Conservation (phyloP, 2,888 invertebrate species). For the Ecdyonurus torrentis region DNA sequence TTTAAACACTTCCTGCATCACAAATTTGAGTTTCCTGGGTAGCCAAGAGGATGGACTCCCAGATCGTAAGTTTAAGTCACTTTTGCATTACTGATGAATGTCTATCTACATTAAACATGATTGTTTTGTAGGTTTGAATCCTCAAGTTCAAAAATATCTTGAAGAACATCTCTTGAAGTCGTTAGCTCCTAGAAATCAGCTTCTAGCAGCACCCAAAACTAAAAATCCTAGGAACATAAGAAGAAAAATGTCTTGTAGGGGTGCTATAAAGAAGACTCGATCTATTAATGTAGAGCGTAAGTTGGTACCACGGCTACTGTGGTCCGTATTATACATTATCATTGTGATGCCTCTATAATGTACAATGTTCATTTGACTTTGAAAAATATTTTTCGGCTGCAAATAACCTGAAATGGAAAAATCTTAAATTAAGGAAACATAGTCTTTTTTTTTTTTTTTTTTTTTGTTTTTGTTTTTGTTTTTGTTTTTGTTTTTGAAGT, state of each 20-base stretch:
- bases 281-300: slow-evolving; percentile 83
- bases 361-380: no score
- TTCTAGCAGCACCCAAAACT: slow-evolving; percentile 36
- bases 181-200: slow-evolving; percentile 51
- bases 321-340: no score
- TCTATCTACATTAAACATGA: no score
- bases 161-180: slow-evolving; percentile 73
- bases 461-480: no score
- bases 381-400: no score
- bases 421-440: no score
- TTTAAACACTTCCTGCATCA: slow-evolving; percentile 91
- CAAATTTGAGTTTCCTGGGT: slow-evolving; percentile 88
- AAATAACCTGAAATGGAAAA: no score
- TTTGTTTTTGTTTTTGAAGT: no score
- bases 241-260: slow-evolving; percentile 72
- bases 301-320: no score
- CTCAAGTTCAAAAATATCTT: slow-evolving; percentile 70
- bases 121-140: slow-evolving; percentile 43
- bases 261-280: slow-evolving; percentile 84
- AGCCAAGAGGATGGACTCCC: slow-evolving; percentile 86
- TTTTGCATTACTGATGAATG: no score
- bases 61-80: slow-evolving; percentile 39
- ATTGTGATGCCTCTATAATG: no score
- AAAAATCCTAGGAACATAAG: not conserved
- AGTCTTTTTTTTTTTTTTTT: no score